Percentiles rank a stretch among this genome's conserved stretches.
Evolutionary conservation across 2,113 vertebrate genomes (phyloP).

Genomic region (Himantopus leucocephalus): DNA sequence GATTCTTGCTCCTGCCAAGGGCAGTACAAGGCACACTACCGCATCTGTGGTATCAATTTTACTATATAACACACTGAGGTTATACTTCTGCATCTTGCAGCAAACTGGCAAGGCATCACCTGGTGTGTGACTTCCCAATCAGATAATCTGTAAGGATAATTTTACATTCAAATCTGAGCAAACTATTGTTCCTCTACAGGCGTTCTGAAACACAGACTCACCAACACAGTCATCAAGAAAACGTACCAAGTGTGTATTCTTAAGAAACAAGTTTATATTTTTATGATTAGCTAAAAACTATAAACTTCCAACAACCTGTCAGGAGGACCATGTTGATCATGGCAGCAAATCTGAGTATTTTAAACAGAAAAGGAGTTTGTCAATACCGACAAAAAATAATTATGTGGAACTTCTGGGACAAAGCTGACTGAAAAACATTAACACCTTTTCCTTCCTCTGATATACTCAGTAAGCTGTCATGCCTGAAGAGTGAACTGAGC

Average conservation of each 20-base stretch:
- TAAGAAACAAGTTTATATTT: neutral
- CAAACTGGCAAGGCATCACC: neutral
- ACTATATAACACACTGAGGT: neutral
- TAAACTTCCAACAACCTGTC: neutral
- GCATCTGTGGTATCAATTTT: neutral
- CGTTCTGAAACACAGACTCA: neutral
- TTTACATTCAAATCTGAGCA: neutral
- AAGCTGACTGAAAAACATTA: slow-evolving; percentile 26
- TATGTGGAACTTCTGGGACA: neutral
- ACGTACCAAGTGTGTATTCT: neutral
- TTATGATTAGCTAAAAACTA: neutral
- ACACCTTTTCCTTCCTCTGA: slow-evolving; percentile 43
- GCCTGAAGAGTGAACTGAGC: slow-evolving; percentile 5
- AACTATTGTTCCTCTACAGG: neutral
- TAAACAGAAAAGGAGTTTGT: neutral
- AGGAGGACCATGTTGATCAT: neutral
- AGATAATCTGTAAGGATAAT: neutral
- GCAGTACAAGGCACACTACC: neutral
- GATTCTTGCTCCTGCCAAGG: neutral
- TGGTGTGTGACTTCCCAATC: neutral
- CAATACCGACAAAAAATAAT: neutral
- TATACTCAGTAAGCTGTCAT: neutral
- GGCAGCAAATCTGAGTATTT: neutral
- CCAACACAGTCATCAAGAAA: neutral
- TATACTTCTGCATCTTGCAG: neutral